These are phyloP conservation scores for Ailurus styani DNA, from an alignment of 2,113 vertebrate genomes.

Conservation along the genomic window DNA sequence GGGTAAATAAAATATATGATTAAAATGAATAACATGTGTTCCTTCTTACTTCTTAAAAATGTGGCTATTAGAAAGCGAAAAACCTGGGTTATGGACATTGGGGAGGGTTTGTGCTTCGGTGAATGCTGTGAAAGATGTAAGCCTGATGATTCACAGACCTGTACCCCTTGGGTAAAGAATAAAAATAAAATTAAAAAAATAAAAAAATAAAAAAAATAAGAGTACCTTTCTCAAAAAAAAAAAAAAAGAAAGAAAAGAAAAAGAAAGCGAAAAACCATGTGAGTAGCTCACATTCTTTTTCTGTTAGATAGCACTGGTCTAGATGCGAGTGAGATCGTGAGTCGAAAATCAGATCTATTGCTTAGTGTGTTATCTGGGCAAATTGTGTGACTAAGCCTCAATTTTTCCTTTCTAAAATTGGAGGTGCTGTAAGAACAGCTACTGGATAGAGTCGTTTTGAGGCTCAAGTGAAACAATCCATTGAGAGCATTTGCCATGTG, in stretches of 20 bases:
- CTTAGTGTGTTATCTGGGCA: not conserved
- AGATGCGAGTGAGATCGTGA: not conserved
- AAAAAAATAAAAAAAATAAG: too few species aligned
- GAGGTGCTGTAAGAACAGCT: not conserved
- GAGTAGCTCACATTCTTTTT: not conserved
- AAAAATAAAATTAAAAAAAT: too few species aligned
- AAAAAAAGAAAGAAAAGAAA: too few species aligned
- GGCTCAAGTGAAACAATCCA: not conserved
- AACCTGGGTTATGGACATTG: too few species aligned
- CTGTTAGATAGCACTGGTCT: not conserved
- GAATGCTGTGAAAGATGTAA: too few species aligned
- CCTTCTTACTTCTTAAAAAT: not conserved
- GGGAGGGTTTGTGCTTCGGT: too few species aligned
- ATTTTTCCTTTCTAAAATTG: not conserved
- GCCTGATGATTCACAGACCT: too few species aligned
- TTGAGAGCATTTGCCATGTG: not conserved
- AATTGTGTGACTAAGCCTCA: not conserved
- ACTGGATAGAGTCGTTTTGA: not conserved
- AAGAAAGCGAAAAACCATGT: not conserved
- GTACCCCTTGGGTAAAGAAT: too few species aligned
- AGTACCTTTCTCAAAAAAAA: too few species aligned
- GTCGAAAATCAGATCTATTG: not conserved
- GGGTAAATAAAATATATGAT: not conserved
- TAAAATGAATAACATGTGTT: not conserved
- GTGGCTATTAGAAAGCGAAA: not conserved